phyloP scores from a whole-genome alignment of 92 coral and sea anemone genomes.

The Zoanthus sansibaricus region DNA sequence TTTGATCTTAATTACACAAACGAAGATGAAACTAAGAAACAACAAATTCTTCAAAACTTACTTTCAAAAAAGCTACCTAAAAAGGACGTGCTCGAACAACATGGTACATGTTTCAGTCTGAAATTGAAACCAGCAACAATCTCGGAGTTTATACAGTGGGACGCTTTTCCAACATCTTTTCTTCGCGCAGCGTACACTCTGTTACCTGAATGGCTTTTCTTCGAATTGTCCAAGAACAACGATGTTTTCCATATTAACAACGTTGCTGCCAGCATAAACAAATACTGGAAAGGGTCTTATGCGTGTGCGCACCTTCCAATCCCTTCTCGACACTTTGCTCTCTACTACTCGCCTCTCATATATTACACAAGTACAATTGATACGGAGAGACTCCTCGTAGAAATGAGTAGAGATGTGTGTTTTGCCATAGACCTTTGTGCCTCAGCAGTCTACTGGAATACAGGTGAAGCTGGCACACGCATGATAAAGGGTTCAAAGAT shows the following conservation, averaged over 20 bases:
- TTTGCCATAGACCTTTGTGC: slow-evolving; percentile 53
- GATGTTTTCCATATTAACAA: slow-evolving; percentile 52
- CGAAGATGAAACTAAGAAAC: slow-evolving; percentile 9
- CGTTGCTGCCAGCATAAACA: slow-evolving; percentile 28
- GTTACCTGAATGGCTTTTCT: slow-evolving; percentile 53
- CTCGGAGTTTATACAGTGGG: slow-evolving; percentile 47
- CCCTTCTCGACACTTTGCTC: background rate
- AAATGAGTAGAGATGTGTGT: slow-evolving; percentile 44
- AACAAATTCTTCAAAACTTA: slow-evolving; percentile 1
- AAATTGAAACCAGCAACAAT: slow-evolving; percentile 10
- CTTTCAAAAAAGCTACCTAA: background rate
- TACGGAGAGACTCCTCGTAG: slow-evolving; percentile 16
- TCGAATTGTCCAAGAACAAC: slow-evolving; percentile 22
- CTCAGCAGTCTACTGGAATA: slow-evolving; percentile 26
- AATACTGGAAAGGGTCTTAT: background rate
- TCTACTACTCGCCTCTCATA: slow-evolving; percentile 44
- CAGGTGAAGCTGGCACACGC: slow-evolving; percentile 19
- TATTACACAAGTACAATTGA: slow-evolving; percentile 31
- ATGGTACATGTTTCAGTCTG: background rate
- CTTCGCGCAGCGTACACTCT: slow-evolving; percentile 33
- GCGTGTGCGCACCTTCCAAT: slow-evolving; percentile 53
- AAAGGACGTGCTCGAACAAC: background rate
- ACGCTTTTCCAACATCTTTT: slow-evolving; percentile 50
- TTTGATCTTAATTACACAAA: slow-evolving; percentile 11
- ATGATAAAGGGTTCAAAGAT: slow-evolving; percentile 8